Evolutionary conservation across 2,113 vertebrate genomes (phyloP).

Genomic region (Scytalopus superciliaris): DNA sequence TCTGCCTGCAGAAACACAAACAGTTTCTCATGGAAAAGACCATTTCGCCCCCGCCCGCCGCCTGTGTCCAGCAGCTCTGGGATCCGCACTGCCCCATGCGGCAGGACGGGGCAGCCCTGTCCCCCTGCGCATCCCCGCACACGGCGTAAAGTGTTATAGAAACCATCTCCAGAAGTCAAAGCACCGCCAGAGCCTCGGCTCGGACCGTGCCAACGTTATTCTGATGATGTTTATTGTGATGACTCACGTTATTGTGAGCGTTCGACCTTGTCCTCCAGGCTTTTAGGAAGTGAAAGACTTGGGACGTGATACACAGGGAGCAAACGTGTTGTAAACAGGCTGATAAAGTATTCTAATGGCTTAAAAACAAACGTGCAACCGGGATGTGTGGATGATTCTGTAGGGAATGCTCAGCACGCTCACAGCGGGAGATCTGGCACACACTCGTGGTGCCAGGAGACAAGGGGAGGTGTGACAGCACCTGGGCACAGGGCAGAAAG

Average conservation of each 20-base stretch:
- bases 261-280: neutral
- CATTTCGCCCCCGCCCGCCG: fast-evolving
- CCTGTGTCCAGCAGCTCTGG: fast-evolving
- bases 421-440: neutral
- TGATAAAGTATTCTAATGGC: neutral
- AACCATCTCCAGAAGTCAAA: neutral
- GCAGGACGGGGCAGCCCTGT: fast-evolving
- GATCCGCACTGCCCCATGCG: fast-evolving
- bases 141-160: fast-evolving
- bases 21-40: no score
- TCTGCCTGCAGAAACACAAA: neutral
- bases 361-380: neutral
- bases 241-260: neutral
- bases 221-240: neutral
- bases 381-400: fast-evolving
- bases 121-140: fast-evolving
- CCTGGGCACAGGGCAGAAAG: neutral
- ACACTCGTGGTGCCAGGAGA: neutral
- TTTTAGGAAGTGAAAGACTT: neutral
- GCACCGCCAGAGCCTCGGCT: neutral
- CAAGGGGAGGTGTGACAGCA: neutral
- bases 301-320: neutral
- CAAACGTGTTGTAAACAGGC: neutral
- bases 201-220: fast-evolving
- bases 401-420: neutral